Conservation (phyloP, 1,140 invertebrate genomes). For the Drosophila ohnishii region DNA sequence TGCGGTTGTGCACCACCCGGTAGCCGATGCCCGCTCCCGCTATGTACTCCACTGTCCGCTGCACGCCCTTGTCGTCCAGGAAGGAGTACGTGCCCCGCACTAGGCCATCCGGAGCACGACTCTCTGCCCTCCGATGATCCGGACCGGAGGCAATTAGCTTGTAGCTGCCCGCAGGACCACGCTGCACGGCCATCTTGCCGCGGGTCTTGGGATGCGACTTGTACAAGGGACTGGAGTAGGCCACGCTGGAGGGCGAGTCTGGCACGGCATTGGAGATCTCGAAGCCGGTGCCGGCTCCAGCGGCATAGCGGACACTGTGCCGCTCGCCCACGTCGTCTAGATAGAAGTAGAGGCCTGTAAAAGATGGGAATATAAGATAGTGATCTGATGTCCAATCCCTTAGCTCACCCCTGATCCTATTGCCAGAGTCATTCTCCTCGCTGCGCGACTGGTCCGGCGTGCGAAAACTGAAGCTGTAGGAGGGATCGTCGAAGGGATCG, state of each 20-base stretch:
- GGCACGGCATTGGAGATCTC: conserved; percentile 88
- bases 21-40: conserved; percentile 90
- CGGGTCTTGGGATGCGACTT: conserved; percentile 70
- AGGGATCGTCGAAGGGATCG: conserved; percentile 89
- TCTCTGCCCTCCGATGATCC: conserved; percentile 88
- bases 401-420: conserved; percentile 84
- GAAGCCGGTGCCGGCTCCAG: conserved; percentile 88
- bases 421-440: conserved; percentile 86
- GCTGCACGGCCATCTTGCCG: conserved; percentile 76
- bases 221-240: conserved; percentile 76
- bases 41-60: conserved; percentile 89
- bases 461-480: conserved; percentile 87
- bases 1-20: conserved; percentile 84
- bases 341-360: conserved; percentile 86
- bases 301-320: conserved; percentile 89
- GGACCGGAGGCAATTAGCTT: conserved; percentile 88
- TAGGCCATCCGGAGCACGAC: conserved; percentile 87
- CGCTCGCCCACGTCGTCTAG: conserved; percentile 88
- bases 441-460: conserved; percentile 87
- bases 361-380: too few species aligned
- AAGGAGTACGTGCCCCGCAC: conserved; percentile 90
- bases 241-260: conserved; percentile 84
- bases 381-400: rapidly evolving
- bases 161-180: conserved; percentile 75
- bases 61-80: conserved; percentile 89